Evolutionary conservation across 2,888 invertebrate genomes (phyloP).

Genomic region (Pyrrhosoma nymphula): DNA sequence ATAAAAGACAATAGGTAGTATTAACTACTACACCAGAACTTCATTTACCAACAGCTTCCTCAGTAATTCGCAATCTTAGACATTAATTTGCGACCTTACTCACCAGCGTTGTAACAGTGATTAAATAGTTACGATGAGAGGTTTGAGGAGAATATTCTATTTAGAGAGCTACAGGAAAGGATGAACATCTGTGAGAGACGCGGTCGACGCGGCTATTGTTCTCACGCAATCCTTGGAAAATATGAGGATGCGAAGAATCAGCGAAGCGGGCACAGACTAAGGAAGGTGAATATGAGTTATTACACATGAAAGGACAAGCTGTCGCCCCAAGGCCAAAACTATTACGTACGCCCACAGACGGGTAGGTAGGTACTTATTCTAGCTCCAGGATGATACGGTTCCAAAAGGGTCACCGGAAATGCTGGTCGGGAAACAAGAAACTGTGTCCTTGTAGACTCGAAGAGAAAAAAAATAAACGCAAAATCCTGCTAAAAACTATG

Average conservation of each 20-base stretch:
- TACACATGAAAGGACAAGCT: neutral
- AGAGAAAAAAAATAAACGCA: too few species aligned
- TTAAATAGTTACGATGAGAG: neutral
- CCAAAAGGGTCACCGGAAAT: neutral
- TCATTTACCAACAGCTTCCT: too few species aligned
- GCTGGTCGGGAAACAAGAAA: neutral
- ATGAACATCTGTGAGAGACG: neutral
- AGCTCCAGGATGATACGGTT: neutral
- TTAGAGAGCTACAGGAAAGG: neutral
- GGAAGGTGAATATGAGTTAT: neutral
- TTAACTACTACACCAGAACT: too few species aligned
- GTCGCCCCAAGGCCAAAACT: neutral
- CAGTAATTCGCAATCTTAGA: too few species aligned
- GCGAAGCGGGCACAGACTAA: neutral
- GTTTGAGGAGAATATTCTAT: neutral
- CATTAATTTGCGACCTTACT: too few species aligned
- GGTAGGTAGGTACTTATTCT: neutral
- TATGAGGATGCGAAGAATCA: neutral
- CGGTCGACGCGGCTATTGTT: neutral
- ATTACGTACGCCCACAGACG: neutral
- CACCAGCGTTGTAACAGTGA: neutral
- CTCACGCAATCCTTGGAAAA: neutral
- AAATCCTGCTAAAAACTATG: too few species aligned
- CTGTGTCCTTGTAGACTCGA: neutral
- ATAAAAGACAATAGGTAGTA: too few species aligned